Base-by-base conservation (phyloP, 2,888 invertebrate genomes). In the Torymus tubicola region DNA sequence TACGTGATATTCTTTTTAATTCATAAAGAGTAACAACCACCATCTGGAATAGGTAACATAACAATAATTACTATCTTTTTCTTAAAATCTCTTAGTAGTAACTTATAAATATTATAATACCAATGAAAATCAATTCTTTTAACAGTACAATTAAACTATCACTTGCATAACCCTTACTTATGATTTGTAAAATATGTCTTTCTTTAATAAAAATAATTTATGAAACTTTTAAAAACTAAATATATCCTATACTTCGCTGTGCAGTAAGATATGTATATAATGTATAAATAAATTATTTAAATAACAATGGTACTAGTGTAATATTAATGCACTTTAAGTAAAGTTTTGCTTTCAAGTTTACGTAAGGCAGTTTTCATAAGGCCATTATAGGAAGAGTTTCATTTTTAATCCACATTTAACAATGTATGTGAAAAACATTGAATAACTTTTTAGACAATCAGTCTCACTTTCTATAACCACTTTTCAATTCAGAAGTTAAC, bases 21-120 rank as follows among this genome's bases (percentile, higher is more conserved):
- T 11, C 64, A 8, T 65, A 58, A 16, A 72, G 10, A 81, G 60
- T 24, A 81, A 74, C 70, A 73, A 78, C 60, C 65, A 74, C 65
- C 65, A 57, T 16, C 31, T 70, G 53, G 42, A 77, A 69, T 74
- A 73, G 60, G 61, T 77, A 81, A 81, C 74, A 74, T 3, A 77
- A 64, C 2, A 18, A 10, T 77, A 77, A 73, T 63, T 60, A 60
- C 42, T 76, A n/a, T 74, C 11, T 58, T 64, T 50, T 71, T 13
- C 21, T 60, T 65, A 52, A 70, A 64, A 24, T 58, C 31, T 42
- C 8, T 42, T 13, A 18, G 12, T 55, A 61, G 18, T 53, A 72
- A 60, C 3, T 60, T 50, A 73, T 18, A 64, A 67, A 58, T 31
- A 14, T 60, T 65, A 31, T 55, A 42, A 18, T 42, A 42, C 42